Evolutionary conservation across 2,113 vertebrate genomes (phyloP).

Genomic region (Aegypius monachus): DNA sequence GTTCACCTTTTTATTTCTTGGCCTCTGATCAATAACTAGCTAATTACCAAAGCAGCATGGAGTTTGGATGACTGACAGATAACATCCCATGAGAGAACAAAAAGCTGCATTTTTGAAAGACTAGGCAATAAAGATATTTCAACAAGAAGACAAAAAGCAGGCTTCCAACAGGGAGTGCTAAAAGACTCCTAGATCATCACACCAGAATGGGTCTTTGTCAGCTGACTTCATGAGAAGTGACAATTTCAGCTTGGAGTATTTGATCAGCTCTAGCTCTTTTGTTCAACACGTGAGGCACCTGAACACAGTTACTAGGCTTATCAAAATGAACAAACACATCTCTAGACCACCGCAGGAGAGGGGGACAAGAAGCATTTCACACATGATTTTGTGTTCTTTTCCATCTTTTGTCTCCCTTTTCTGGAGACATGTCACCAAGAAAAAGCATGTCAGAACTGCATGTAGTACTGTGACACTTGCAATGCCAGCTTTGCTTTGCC

Average conservation of each 20-base stretch:
- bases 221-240: not conserved
- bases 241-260: not conserved
- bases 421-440: not conserved
- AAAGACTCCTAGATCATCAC: not conserved
- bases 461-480: not conserved
- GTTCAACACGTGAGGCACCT: not conserved
- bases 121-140: not conserved
- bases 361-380: not conserved
- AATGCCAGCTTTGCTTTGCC: not conserved
- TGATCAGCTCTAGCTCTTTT: not conserved
- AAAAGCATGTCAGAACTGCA: not conserved
- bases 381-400: not conserved
- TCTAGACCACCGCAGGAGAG: not conserved
- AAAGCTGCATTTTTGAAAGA: not conserved
- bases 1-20: not conserved
- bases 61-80: not conserved
- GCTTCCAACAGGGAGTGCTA: not conserved
- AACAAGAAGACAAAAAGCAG: not conserved
- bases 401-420: not conserved
- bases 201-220: not conserved
- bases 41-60: not conserved
- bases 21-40: not conserved
- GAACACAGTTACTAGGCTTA: not conserved
- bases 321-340: not conserved
- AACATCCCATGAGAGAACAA: not conserved